phyloP scores from a whole-genome alignment of 1,140 invertebrate species.

The Goniozus legneri region DNA sequence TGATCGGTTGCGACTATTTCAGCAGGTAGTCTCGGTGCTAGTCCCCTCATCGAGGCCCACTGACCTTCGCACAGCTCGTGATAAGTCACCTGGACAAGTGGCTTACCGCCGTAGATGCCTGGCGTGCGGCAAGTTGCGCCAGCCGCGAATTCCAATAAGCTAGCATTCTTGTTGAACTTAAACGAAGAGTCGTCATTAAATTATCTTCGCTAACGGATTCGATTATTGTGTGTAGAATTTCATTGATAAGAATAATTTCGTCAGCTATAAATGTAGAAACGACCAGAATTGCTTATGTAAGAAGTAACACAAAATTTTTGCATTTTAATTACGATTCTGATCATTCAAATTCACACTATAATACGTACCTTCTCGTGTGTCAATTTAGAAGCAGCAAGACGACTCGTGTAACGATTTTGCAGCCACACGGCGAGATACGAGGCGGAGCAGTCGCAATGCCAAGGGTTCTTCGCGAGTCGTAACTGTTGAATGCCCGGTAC shows the following conservation, averaged over 20 bases:
- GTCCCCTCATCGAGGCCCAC: constrained; percentile 79
- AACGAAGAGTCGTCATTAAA: neutral
- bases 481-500: constrained; percentile 66
- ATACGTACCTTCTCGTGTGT: too few relatives aligned
- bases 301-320: too few relatives aligned
- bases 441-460: constrained; percentile 81
- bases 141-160: constrained; percentile 62
- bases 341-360: too few relatives aligned
- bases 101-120: constrained; percentile 66
- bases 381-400: constrained; percentile 10
- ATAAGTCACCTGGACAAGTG: constrained; percentile 69
- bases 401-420: constrained; percentile 34
- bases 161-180: constrained; percentile 2
- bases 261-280: too few relatives aligned
- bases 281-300: too few relatives aligned
- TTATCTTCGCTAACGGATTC: neutral
- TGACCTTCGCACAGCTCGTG: constrained; percentile 78
- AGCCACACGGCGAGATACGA: constrained; percentile 70
- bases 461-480: constrained; percentile 77
- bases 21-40: constrained; percentile 64
- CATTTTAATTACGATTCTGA: too few relatives aligned
- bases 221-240: constrained; percentile 10
- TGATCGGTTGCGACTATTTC: constrained; percentile 19
- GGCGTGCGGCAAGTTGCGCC: constrained; percentile 71
- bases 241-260: neutral